These are phyloP conservation scores for Megaceryle maxima DNA, from an alignment of 2,113 vertebrate genomes.

Conservation along the genomic window DNA sequence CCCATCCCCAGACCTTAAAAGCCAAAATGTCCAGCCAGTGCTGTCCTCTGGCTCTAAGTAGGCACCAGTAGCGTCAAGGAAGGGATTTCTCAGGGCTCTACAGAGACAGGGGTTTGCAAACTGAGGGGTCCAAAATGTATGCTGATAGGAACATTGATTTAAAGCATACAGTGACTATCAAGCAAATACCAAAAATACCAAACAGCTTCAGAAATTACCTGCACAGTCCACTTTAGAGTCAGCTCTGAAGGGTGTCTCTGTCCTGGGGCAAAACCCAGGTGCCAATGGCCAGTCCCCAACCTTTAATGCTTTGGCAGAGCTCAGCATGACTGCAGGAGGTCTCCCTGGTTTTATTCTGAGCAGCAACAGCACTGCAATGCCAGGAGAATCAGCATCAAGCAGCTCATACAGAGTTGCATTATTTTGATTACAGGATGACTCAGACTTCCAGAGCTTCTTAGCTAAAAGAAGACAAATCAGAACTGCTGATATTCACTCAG, in stretches of 20 bases:
- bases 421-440: neutral
- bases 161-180: neutral
- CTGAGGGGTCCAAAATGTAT: neutral
- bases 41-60: neutral
- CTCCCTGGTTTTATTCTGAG: neutral
- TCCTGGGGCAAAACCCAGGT: neutral
- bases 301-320: neutral
- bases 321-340: neutral
- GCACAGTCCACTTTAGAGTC: neutral
- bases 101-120: neutral
- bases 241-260: neutral
- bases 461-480: neutral
- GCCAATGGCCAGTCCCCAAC: neutral
- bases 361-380: neutral
- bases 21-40: neutral
- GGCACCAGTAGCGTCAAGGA: neutral
- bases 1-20: neutral
- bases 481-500: neutral
- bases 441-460: neutral
- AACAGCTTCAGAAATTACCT: neutral
- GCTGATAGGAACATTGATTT: neutral
- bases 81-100: neutral
- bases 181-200: neutral
- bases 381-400: neutral
- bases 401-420: neutral